Conservation (phyloP, 2,888 invertebrate species). For the Rhagonycha fulva region DNA sequence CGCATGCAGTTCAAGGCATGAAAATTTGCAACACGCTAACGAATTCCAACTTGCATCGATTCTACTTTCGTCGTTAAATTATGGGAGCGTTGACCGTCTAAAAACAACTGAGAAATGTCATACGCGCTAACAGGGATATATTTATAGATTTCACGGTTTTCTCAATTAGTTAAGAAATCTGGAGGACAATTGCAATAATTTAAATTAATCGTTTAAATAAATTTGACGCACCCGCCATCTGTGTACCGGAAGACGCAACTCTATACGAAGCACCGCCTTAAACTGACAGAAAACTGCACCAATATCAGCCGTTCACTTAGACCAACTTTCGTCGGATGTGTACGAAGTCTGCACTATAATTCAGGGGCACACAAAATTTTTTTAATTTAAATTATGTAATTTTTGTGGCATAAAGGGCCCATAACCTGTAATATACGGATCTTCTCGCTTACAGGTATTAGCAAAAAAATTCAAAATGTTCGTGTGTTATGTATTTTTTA, state of each 20-base stretch:
- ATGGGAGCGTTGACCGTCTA: conserved; percentile 46
- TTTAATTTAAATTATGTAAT: no score
- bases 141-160: conserved; percentile 40
- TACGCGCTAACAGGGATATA: conserved; percentile 45
- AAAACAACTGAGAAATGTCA: conserved; percentile 47
- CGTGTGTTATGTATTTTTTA: no score
- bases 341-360: background rate
- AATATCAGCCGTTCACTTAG: background rate
- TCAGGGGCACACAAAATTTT: no score
- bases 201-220: background rate
- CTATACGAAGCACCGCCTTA: background rate
- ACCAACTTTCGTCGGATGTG: background rate
- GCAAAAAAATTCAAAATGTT: no score
- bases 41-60: conserved; percentile 43
- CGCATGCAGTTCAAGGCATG: conserved; percentile 46
- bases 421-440: no score
- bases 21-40: conserved; percentile 46
- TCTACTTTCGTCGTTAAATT: conserved; percentile 41
- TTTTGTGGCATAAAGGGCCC: no score
- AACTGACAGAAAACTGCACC: background rate
- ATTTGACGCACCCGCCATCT: background rate
- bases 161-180: background rate
- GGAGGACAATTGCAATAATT: background rate
- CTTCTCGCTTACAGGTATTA: no score
- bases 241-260: background rate